Percentiles rank a stretch among this genome's conserved stretches.
Conservation (phyloP, 2,888 invertebrate genomes). For the Torymus tubicola region DNA sequence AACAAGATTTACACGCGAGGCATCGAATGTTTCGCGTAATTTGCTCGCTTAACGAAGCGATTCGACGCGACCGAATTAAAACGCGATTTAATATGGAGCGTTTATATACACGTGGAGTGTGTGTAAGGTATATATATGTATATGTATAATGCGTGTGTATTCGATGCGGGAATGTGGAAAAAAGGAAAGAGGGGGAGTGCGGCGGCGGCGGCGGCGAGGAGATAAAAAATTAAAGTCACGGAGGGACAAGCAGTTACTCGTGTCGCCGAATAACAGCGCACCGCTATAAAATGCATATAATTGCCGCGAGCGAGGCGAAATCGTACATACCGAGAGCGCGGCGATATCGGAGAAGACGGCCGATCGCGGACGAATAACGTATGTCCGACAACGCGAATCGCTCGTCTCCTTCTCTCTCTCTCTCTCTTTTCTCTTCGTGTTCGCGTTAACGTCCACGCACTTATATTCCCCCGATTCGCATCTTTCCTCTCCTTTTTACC, state of each 20-base stretch:
- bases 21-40: neutral
- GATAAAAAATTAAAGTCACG: constrained; percentile 58
- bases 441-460: constrained; percentile 42
- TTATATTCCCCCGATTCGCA: constrained; percentile 44
- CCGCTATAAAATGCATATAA: constrained; percentile 71
- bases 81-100: constrained; percentile 52
- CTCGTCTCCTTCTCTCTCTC: constrained; percentile 40
- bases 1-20: constrained; percentile 25
- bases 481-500: constrained; percentile 34
- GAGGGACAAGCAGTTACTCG: constrained; percentile 58
- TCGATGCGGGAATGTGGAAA: constrained; percentile 46
- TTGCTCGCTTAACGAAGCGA: constrained; percentile 15
- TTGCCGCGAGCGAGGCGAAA: constrained; percentile 61
- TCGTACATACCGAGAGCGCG: constrained; percentile 58
- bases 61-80: constrained; percentile 46
- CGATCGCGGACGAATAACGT: constrained; percentile 54
- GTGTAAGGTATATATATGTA: too few relatives aligned
- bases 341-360: constrained; percentile 50
- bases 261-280: constrained; percentile 58
- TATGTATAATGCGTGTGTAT: constrained; percentile 28
- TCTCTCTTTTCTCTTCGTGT: neutral
- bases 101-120: neutral
- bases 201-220: neutral
- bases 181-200: neutral
- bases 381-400: constrained; percentile 55